Evolutionary conservation across 2,797 vertebrate genomes (phyloP).

Genomic region (Cuculus canorus): DNA sequence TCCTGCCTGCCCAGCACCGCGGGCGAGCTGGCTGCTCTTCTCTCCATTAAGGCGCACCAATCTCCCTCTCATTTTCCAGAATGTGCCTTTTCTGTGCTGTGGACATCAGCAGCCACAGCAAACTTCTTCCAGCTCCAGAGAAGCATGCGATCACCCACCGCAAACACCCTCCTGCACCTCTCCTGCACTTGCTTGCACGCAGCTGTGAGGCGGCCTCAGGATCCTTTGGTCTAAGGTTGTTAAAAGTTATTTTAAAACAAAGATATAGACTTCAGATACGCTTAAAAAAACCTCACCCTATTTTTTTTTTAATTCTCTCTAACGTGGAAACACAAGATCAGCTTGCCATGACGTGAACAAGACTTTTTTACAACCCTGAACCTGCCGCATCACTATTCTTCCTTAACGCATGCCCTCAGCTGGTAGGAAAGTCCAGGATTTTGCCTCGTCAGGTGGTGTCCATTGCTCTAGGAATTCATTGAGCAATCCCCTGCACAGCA

Average conservation of each 20-base stretch:
- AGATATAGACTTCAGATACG: not conserved
- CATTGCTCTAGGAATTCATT: not conserved
- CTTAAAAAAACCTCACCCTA: not conserved
- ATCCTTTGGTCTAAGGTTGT: accelerated
- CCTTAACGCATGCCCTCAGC: not conserved
- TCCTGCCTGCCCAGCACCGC: not conserved
- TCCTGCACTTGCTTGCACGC: not conserved
- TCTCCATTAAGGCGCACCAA: not conserved
- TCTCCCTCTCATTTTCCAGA: not conserved
- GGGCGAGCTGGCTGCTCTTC: not conserved
- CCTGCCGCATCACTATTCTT: not conserved
- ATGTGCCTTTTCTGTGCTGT: accelerated
- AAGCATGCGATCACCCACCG: not conserved
- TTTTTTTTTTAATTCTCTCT: not conserved
- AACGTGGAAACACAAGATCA: not conserved
- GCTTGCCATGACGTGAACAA: not conserved
- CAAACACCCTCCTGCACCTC: not conserved
- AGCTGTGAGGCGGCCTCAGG: accelerated
- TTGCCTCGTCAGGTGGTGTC: not conserved
- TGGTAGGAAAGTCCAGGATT: not conserved
- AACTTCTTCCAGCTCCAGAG: not conserved
- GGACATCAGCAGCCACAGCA: not conserved
- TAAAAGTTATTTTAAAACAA: not conserved
- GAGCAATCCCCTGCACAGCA: not conserved
- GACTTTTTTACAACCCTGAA: not conserved